Evolutionary conservation across 2,113 vertebrate species (phyloP).

Genomic region (Oryzias woworae): DNA sequence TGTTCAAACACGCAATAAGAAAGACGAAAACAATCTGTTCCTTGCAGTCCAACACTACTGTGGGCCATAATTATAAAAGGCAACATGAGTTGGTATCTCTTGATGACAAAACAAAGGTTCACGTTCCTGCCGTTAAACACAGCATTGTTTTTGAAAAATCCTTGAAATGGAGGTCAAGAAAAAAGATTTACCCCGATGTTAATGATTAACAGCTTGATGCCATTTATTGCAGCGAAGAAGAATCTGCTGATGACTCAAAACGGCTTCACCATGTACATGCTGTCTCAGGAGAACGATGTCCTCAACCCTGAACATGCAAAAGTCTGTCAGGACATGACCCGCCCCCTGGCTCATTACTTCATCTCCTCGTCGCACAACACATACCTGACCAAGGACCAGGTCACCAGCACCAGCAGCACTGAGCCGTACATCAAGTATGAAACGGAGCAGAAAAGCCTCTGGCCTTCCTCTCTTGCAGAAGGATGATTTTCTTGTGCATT

Average conservation of each 20-base stretch:
- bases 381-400: constrained; percentile 92
- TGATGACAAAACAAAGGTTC: constrained; percentile 16
- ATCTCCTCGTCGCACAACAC: constrained; percentile 98
- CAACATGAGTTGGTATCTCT: background rate
- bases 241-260: constrained; percentile 91
- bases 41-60: no score
- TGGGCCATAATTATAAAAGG: background rate
- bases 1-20: no score
- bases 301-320: constrained; percentile 80
- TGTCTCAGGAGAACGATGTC: constrained; percentile 86
- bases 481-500: background rate
- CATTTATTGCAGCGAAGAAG: constrained; percentile 80
- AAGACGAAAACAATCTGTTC: no score
- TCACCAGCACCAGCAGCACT: constrained; percentile 90
- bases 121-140: background rate
- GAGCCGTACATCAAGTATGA: constrained; percentile 94
- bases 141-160: no score
- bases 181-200: no score
- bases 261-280: constrained; percentile 94
- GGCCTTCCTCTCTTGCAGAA: background rate
- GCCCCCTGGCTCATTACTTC: constrained; percentile 90
- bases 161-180: no score
- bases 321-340: constrained; percentile 91
- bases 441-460: background rate
- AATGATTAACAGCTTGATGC: background rate